Conservation (phyloP, 2,797 vertebrate genomes). For the Pseudomugil gertrudae region DNA sequence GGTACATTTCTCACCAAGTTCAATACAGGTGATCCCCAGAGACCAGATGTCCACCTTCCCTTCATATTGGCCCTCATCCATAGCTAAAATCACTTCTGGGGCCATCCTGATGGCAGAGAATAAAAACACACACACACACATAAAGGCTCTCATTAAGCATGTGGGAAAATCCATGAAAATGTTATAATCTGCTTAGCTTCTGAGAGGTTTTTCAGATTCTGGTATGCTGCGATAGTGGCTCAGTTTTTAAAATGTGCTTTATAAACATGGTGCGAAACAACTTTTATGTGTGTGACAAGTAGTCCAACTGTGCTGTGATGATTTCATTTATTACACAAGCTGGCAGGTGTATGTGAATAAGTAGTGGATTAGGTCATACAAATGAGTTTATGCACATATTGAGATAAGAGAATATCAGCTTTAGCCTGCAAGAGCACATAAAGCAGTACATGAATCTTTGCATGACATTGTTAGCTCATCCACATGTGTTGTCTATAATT, state of each 20-base stretch:
- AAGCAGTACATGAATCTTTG: background rate
- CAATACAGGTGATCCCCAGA: slow-evolving; percentile 96
- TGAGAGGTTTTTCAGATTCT: slow-evolving; percentile 68
- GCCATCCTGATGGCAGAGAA: slow-evolving; percentile 88
- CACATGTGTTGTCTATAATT: background rate
- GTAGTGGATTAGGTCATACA: background rate
- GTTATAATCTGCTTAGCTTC: slow-evolving; percentile 73
- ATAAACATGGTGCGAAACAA: slow-evolving; percentile 29
- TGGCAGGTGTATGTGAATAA: slow-evolving; percentile 4
- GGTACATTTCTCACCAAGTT: slow-evolving; percentile 86
- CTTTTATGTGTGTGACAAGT: slow-evolving; percentile 19
- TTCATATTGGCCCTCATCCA: slow-evolving; percentile 98
- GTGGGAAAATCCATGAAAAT: slow-evolving; percentile 56
- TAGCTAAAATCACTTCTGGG: slow-evolving; percentile 96
- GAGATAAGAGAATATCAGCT: background rate
- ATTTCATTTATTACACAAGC: slow-evolving; percentile 34
- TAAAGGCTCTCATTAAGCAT: slow-evolving; percentile 51
- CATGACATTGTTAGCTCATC: background rate
- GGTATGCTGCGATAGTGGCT: slow-evolving; percentile 66
- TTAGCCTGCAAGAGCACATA: background rate
- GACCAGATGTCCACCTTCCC: slow-evolving; percentile 98
- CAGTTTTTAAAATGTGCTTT: slow-evolving; percentile 51
- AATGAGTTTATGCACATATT: background rate
- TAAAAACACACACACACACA: slow-evolving; percentile 16
- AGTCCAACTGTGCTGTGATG: slow-evolving; percentile 28